A percentile compares a stretch with the other conserved stretches of the same genome.
Conservation (phyloP, 2,888 invertebrate species). For the Crioceris asparagi region DNA sequence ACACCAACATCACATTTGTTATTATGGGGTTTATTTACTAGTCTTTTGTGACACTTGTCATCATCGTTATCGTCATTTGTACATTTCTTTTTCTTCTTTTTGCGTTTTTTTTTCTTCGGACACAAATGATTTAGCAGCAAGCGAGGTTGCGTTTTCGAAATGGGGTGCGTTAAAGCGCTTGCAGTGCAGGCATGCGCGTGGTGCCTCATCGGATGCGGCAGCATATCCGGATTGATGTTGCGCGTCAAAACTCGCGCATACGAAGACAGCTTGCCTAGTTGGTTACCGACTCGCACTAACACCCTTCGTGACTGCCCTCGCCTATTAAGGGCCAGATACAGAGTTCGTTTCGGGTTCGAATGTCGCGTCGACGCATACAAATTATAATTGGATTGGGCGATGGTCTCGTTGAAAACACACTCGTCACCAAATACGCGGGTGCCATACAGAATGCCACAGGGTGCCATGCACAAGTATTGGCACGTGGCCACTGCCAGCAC, state of each 20-base stretch:
- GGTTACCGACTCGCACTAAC: conserved; percentile 53
- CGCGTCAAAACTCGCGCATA: conserved; percentile 63
- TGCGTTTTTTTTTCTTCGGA: conserved; percentile 39
- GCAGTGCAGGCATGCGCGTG: conserved; percentile 31
- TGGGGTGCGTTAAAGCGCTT: conserved; percentile 21
- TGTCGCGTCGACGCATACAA: conserved; percentile 69
- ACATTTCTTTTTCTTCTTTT: conserved; percentile 42
- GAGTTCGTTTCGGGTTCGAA: conserved; percentile 57
- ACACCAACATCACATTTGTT: conserved; percentile 26
- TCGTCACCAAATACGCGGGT: conserved; percentile 68
- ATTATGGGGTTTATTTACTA: conserved; percentile 34
- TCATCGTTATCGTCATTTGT: no score
- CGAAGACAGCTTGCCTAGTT: conserved; percentile 61
- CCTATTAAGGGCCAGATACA: conserved; percentile 68
- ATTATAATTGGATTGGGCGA: conserved; percentile 77
- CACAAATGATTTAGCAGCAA: conserved; percentile 41
- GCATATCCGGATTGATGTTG: conserved; percentile 44
- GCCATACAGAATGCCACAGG: no score
- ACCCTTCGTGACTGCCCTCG: conserved; percentile 62
- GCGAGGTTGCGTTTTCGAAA: conserved; percentile 30
- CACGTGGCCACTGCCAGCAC: no score
- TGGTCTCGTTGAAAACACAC: conserved; percentile 79
- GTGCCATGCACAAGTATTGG: no score
- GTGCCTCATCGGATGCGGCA: no score
- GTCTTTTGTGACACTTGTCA: no score